Percentiles rank a stretch among this genome's conserved stretches.
Evolutionary conservation across 2,113 vertebrate species (phyloP).

Genomic region (Gymnorhina tibicen): DNA sequence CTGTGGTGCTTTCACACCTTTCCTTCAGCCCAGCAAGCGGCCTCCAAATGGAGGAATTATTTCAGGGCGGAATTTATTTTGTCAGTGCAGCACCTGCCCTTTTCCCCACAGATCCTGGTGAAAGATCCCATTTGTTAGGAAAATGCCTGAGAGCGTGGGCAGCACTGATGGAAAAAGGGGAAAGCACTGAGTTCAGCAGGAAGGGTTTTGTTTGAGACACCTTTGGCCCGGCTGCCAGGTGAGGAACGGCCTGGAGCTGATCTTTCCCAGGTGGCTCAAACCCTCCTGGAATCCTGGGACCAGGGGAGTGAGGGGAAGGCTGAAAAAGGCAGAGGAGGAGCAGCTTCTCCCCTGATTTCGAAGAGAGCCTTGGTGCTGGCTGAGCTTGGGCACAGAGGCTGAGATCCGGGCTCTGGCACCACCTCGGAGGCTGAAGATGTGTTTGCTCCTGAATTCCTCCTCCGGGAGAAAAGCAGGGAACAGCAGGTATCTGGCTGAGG

Average conservation of each 20-base stretch:
- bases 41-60: neutral
- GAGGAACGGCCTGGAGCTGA: neutral
- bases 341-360: neutral
- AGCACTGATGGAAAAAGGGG: neutral
- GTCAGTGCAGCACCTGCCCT: fast-evolving
- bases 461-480: neutral
- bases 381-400: neutral
- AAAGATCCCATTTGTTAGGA: neutral
- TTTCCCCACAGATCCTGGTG: neutral
- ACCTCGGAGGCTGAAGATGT: neutral
- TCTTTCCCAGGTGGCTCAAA: neutral
- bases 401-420: neutral
- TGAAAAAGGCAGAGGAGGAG: neutral
- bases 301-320: neutral
- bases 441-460: neutral
- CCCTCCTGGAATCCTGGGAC: neutral
- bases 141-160: neutral
- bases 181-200: neutral
- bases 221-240: neutral
- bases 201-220: neutral
- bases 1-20: neutral
- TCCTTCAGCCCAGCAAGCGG: neutral
- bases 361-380: neutral
- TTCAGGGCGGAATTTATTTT: neutral
- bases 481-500: neutral